Conservation (phyloP, 2,113 vertebrate species). For the Aramus guarauna region DNA sequence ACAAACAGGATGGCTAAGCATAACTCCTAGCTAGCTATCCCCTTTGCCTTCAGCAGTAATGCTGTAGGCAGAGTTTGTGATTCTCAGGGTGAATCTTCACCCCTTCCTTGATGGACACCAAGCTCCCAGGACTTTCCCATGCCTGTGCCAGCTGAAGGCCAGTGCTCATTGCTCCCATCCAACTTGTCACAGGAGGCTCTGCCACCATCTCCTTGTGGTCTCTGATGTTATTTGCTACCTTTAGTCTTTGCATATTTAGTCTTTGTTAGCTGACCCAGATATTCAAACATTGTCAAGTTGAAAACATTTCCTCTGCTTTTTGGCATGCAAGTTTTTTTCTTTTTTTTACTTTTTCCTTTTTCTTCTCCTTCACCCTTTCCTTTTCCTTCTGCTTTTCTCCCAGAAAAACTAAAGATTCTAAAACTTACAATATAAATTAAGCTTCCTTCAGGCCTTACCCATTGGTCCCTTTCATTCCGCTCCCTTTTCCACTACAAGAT, state of each 20-base stretch:
- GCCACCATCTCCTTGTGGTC: background rate
- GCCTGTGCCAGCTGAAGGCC: background rate
- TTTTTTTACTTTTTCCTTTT: background rate
- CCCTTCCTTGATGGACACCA: background rate
- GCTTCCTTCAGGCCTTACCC: background rate
- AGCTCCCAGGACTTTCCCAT: background rate
- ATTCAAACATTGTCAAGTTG: background rate
- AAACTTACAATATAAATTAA: background rate
- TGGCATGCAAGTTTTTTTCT: background rate
- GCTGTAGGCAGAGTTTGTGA: background rate
- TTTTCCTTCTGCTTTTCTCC: background rate
- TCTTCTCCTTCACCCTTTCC: background rate
- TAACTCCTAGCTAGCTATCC: background rate
- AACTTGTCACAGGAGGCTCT: background rate
- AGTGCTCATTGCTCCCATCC: background rate
- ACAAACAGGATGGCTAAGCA: background rate
- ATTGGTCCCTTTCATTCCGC: background rate
- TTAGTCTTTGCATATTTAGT: background rate
- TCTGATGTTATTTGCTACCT: background rate
- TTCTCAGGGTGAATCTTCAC: background rate
- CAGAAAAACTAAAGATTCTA: background rate
- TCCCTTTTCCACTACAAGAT: background rate
- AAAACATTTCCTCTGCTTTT: background rate
- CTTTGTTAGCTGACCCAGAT: background rate
- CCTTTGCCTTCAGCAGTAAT: background rate